Evolutionary conservation across 2,113 vertebrate genomes (phyloP).

Genomic region (Zosterops borbonicus): DNA sequence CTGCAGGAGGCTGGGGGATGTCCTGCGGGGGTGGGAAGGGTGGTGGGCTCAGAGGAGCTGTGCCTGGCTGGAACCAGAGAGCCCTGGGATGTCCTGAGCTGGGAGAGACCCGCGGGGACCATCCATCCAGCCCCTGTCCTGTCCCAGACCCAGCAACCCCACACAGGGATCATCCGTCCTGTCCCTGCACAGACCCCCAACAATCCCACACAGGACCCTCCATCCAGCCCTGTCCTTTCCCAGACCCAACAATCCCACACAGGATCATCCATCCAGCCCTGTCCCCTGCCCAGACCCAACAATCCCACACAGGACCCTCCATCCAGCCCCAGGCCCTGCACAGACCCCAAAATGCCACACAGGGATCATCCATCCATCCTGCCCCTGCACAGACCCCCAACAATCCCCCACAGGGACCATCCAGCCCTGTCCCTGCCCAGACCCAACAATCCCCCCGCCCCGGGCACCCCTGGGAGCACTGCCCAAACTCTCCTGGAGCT

Average conservation of each 20-base stretch:
- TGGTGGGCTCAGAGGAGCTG: rapidly evolving
- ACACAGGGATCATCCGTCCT: no score
- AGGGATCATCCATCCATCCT: no score
- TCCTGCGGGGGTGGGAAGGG: rapidly evolving
- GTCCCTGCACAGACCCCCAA: no score
- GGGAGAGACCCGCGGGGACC: not conserved
- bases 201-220: no score
- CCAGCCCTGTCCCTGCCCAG: no score
- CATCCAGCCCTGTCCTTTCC: rapidly evolving
- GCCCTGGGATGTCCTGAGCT: not conserved
- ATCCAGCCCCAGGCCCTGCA: no score
- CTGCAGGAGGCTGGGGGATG: not conserved
- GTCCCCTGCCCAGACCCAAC: no score
- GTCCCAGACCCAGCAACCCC: rapidly evolving
- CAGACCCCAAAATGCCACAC: not conserved
- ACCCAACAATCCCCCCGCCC: not conserved
- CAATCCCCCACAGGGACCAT: no score
- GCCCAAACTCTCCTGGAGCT: rapidly evolving
- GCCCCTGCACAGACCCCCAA: no score
- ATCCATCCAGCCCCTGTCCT: rapidly evolving
- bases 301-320: no score
- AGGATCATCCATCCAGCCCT: no score
- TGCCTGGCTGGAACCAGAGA: not conserved
- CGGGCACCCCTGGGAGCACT: not conserved
- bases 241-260: not conserved